Evolutionary conservation across 2,888 invertebrate genomes (phyloP).

Genomic region (Xanthia togata): DNA sequence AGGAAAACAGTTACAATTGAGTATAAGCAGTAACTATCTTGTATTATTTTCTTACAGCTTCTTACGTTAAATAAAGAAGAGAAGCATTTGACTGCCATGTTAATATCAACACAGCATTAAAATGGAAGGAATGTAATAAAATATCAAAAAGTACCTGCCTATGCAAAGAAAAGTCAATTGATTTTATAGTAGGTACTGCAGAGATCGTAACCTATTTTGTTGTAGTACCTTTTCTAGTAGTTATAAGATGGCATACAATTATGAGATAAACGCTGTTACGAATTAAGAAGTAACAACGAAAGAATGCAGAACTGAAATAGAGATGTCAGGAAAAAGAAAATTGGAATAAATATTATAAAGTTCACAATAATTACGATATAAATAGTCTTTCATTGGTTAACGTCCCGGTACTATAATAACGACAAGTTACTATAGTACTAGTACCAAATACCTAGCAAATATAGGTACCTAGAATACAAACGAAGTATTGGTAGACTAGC

Average conservation of each 20-base stretch:
- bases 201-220: neutral
- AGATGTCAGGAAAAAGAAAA: neutral
- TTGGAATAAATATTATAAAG: neutral
- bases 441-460: too few species aligned
- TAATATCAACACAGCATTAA: neutral
- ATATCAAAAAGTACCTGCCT: neutral
- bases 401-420: too few species aligned
- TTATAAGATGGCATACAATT: neutral
- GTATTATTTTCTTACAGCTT: neutral
- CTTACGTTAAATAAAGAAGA: neutral
- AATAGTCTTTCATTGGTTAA: too few species aligned
- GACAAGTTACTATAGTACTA: too few species aligned
- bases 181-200: neutral
- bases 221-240: neutral
- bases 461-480: neutral
- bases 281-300: too few species aligned
- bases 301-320: too few species aligned
- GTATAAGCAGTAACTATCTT: neutral
- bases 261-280: neutral
- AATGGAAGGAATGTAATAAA: neutral
- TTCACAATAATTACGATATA: too few species aligned
- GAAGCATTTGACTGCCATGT: slow-evolving; percentile 10
- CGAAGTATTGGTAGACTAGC: neutral
- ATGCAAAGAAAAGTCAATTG: neutral
- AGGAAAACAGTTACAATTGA: neutral